phyloP scores from a whole-genome alignment of 2,113 vertebrate species.

The Tautogolabrus adspersus region DNA sequence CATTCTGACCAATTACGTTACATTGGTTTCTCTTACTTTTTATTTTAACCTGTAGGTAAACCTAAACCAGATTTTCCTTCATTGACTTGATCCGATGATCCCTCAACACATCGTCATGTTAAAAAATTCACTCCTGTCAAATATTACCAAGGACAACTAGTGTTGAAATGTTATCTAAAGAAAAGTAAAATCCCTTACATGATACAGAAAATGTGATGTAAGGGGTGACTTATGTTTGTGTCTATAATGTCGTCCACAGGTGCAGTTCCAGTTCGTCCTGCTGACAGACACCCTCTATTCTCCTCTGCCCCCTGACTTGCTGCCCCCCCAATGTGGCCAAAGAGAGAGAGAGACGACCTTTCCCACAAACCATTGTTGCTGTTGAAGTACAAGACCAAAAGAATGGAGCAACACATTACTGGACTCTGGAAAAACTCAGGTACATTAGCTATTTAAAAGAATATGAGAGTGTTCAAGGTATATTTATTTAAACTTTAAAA shows the following conservation, averaged over 20 bases:
- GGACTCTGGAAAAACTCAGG: constrained; percentile 98
- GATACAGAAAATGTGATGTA: neutral
- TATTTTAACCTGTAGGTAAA: neutral
- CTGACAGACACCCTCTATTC: constrained; percentile 97
- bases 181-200: too few species aligned
- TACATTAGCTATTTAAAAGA: constrained; percentile 48
- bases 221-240: neutral
- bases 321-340: constrained; percentile 91
- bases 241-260: constrained; percentile 76
- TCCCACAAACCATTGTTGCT: constrained; percentile 94
- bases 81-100: neutral
- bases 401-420: constrained; percentile 97
- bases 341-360: constrained; percentile 91
- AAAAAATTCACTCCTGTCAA: too few species aligned
- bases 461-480: neutral
- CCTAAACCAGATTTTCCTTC: neutral
- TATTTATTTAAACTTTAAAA: neutral
- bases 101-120: too few species aligned
- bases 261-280: constrained; percentile 98
- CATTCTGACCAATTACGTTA: neutral
- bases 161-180: neutral
- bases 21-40: neutral
- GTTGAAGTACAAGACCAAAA: constrained; percentile 99
- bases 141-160: too few species aligned
- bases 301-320: constrained; percentile 92